Base-by-base conservation (phyloP, 23 tunicate species). In the Oikopleura albicans region DNA sequence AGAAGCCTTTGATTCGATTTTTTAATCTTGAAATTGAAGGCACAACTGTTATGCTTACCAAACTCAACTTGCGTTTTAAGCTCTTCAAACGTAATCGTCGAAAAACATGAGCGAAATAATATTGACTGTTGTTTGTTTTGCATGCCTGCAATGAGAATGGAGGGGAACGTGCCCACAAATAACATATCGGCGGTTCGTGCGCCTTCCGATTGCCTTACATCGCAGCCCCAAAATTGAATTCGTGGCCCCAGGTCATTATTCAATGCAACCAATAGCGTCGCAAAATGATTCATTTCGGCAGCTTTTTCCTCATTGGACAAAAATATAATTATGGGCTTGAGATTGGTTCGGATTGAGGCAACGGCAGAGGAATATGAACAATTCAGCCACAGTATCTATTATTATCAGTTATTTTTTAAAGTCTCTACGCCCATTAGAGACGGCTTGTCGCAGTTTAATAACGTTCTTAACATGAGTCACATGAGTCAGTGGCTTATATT, bases 151-250 rank as follows among this genome's bases (percentile, higher is more conserved):
- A 71, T 71, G 4, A 71, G 37, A 71, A 71, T 29, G 33, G 34
- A 71, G 4, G 79, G 79, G 31, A 71, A 71, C 2, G 35, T 71
- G 4, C 34, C 35, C 37, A 29, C 37, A 29, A 16, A 29, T 12
- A 71, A 4, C 35, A 2, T 16, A 4, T 71, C 79, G 31, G 79
- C 79, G 2, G 79, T 71, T 71, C 79, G 27, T 2, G 31, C 37
- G 34, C 34, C 79, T 31, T 71, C 79, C 2, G 79, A 37, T 12
- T 29, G 28, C 36, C 27, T 71, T 2, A 71, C 35, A 71, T 71
- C 79, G 37, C 79, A 71, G 33, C 79, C 79, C 79, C 79, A 71
- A 29, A 71, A 71, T 16, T 71, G 37, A 29, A 71, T 31, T 71
- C 79, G 27, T 2, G 4, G 37, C 2, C 4, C 2, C 35, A 71